A percentile compares a stretch with the other conserved stretches of the same genome.
Conservation (phyloP, 2,797 vertebrate species). For the Onychomys leucogaster region DNA sequence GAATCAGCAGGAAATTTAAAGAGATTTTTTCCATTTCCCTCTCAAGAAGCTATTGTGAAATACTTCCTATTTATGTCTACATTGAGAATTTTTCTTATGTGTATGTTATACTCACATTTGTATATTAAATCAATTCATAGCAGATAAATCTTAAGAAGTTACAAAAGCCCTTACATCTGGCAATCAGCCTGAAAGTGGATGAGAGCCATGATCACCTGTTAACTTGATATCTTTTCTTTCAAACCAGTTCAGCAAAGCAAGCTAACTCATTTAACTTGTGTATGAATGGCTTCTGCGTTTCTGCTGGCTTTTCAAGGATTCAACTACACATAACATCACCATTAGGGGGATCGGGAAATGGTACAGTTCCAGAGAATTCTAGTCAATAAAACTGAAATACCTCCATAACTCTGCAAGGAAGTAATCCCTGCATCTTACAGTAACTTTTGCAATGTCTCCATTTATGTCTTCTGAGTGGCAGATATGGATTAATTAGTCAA, state of each 20-base stretch:
- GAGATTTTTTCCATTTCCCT: not conserved
- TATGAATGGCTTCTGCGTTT: not conserved
- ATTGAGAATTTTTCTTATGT: not conserved
- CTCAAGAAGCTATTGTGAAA: not conserved
- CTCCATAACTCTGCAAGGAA: not conserved
- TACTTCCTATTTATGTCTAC: not conserved
- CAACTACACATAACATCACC: not conserved
- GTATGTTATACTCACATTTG: not conserved
- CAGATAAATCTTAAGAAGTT: not conserved
- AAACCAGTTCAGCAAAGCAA: not conserved
- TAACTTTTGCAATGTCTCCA: not conserved
- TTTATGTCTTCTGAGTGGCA: not conserved
- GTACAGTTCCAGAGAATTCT: not conserved
- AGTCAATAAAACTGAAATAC: not conserved
- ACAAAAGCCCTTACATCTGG: not conserved
- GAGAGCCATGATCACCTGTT: not conserved
- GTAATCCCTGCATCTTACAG: not conserved
- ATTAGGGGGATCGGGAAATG: not conserved
- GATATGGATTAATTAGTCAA: not conserved
- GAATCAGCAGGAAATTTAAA: not conserved
- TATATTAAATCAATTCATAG: not conserved
- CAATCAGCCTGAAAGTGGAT: not conserved
- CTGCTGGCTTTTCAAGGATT: not conserved
- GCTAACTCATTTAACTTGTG: not conserved
- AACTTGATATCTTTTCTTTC: not conserved